Base-by-base conservation (phyloP, 1,140 invertebrate genomes). In the Galleria mellonella region DNA sequence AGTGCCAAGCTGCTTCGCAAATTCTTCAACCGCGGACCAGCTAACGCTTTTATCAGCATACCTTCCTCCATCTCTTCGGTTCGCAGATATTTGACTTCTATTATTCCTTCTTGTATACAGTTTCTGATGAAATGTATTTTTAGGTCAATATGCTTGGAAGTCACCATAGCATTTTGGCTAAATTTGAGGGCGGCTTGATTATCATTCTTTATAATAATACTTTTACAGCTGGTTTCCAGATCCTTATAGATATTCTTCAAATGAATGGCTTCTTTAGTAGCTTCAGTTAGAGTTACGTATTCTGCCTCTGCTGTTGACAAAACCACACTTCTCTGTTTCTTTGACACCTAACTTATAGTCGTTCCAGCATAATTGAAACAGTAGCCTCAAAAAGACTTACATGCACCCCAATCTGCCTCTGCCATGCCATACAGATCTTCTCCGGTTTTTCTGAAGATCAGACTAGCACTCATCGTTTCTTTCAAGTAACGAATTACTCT, bases 101-200 rank as follows among this genome's bases (percentile, higher is more conserved):
- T 6, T 0, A 12, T 9, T 9, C 30, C 30, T 17, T 35, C 1
- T 10, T 43, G 14, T 1, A 43, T 17, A 10, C 17, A 35, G 10
- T 43, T n/a, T 35, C 15, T 14, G 2, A 43, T 33, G 15, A 32
- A 43, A 12, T 43, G 42, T 14, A 35, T n/a, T 11, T 43, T 43
- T 7, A 43, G 15, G n/a, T 35, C 23, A 13, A 43, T 35, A n/a
- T 43, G 42, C 15, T 43, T 43, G 10, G 42, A 35, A 6, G 31
- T 32, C 6, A 43, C 32, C n/a, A 44, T 44, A 3, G 32, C 9
- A n/a, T 44, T 44, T n/a, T 44, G 12, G n/a, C 32, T 12, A 9
- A 44, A 36, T 29, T 28, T 44, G 15, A 35, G 6, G 2, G 43
- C 43, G 8, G 43, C 43, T 36, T 44, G 43, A 30, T 44, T 44